phyloP scores from a whole-genome alignment of 2,113 vertebrate genomes.

The Sinocyclocheilus anophthalmus region DNA sequence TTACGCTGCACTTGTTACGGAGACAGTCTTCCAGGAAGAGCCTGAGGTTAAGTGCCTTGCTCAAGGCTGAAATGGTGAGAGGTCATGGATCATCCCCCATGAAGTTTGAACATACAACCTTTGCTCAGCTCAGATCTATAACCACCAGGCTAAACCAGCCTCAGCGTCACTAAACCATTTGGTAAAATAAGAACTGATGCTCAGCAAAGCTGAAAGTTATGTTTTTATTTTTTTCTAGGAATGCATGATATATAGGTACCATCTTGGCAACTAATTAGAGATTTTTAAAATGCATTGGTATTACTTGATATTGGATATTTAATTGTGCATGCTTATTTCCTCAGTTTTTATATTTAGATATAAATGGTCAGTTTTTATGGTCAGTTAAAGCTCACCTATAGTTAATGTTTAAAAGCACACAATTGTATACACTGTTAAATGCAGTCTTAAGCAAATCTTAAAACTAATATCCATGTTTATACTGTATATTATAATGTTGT shows the following conservation, averaged over 20 bases:
- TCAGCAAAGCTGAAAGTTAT: neutral
- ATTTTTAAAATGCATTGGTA: neutral
- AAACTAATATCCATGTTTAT: too few relatives aligned
- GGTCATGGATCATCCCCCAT: neutral
- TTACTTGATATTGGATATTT: neutral
- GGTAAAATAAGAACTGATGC: neutral
- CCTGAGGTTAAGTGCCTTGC: neutral
- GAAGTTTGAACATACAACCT: neutral
- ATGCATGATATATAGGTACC: neutral
- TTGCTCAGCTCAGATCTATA: neutral
- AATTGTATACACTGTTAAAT: too few relatives aligned
- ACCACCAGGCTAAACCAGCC: neutral
- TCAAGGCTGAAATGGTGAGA: neutral
- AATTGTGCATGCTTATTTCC: neutral
- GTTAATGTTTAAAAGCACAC: too few relatives aligned
- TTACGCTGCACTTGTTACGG: neutral
- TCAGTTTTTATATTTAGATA: too few relatives aligned
- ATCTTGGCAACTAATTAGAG: neutral
- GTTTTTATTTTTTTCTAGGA: neutral
- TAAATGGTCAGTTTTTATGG: too few relatives aligned
- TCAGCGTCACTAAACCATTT: neutral
- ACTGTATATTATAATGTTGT: too few relatives aligned
- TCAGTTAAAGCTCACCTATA: too few relatives aligned
- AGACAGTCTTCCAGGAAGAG: neutral
- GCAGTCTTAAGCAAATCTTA: too few relatives aligned